Evolutionary conservation across 2,888 invertebrate genomes (phyloP), one percentile per base, ranked within the genome.

Genomic region (Cecidostiba fungosa): DNA sequence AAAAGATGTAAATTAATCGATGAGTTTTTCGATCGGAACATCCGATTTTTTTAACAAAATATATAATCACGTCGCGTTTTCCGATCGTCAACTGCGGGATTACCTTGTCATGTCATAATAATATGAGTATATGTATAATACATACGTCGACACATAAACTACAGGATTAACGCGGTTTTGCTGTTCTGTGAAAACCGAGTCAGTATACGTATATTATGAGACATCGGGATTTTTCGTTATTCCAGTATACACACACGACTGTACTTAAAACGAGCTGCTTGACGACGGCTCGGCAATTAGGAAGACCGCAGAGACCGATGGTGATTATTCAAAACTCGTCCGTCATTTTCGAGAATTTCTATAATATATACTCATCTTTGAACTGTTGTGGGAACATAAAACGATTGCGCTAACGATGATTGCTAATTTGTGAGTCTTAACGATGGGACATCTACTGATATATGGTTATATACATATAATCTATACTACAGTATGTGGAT

Each of bases 321-420:
- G n/a, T n/a, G 23, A 59, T 59, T 59, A n/a, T 59, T 59, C n/a
- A 59, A 66, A n/a, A 66, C 0, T 29, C 26, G 66, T 14, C 26
- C 66, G 26, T 66, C 66, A 10, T 26, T 66, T 66, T 66, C 29
- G 66, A 29, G 66, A 26, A 26, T 26, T 12, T 23, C n/a, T 47
- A 47, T 47, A 32, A 3, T 32, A 39, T 39, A 8, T 10, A 10
- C 43, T n/a, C 54, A 32, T 36, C 36, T 70, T 70, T 32, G 70
- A 70, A 70, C n/a, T 70, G n/a, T 12, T 72, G 36, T 23, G 43
- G 23, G 39, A n/a, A 72, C 43, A 39, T 39, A n/a, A 43, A 72
- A 23, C 39, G 72, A 70, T 72, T 72, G 36, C 16, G 39, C 23
- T 72, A 72, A 72, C 39, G 43, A 72, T 23, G 5, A 23, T n/a